Evolutionary conservation across 1,140 invertebrate species (phyloP).

Genomic region (Paracyclopina nana): DNA sequence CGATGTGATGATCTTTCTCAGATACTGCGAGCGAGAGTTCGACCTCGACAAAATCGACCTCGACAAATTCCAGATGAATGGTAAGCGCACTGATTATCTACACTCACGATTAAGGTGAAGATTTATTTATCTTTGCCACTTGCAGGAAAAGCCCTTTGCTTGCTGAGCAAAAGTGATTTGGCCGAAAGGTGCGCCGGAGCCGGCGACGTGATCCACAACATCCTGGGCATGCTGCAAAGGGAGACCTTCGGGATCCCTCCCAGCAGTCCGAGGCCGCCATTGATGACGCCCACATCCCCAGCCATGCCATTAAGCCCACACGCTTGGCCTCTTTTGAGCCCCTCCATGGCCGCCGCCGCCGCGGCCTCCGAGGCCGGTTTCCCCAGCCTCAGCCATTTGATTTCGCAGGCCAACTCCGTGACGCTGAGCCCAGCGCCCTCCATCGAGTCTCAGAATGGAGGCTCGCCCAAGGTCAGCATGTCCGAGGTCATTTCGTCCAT

Average conservation of each 20-base stretch:
- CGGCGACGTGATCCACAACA: slow-evolving; percentile 80
- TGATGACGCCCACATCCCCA: slow-evolving; percentile 22
- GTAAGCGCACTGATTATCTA: slow-evolving; percentile 27
- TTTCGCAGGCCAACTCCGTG: slow-evolving; percentile 50
- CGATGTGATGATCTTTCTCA: slow-evolving; percentile 64
- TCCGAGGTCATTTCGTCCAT: slow-evolving; percentile 12
- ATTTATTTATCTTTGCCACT: slow-evolving; percentile 16
- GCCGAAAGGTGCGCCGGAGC: slow-evolving; percentile 71
- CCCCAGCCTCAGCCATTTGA: slow-evolving; percentile 29
- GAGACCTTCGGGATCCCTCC: slow-evolving; percentile 57
- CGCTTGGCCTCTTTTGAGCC: slow-evolving; percentile 32
- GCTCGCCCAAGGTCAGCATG: slow-evolving; percentile 40
- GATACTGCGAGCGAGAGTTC: slow-evolving; percentile 80
- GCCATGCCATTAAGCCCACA: slow-evolving; percentile 42
- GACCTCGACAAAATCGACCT: slow-evolving; percentile 73
- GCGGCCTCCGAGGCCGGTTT: slow-evolving; percentile 21
- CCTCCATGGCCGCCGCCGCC: slow-evolving; percentile 20
- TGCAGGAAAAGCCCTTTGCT: slow-evolving; percentile 63
- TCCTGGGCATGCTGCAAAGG: slow-evolving; percentile 61
- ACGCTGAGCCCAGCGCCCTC: slow-evolving; percentile 71
- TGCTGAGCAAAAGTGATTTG: slow-evolving; percentile 69
- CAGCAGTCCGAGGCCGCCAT: slow-evolving; percentile 39
- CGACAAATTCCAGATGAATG: slow-evolving; percentile 93
- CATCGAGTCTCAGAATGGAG: slow-evolving; percentile 61
- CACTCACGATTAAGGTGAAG: neutral